These are phyloP conservation scores for Melanotaenia duboulayi DNA, from an alignment of 2,113 vertebrate species.

Conservation along the genomic window DNA sequence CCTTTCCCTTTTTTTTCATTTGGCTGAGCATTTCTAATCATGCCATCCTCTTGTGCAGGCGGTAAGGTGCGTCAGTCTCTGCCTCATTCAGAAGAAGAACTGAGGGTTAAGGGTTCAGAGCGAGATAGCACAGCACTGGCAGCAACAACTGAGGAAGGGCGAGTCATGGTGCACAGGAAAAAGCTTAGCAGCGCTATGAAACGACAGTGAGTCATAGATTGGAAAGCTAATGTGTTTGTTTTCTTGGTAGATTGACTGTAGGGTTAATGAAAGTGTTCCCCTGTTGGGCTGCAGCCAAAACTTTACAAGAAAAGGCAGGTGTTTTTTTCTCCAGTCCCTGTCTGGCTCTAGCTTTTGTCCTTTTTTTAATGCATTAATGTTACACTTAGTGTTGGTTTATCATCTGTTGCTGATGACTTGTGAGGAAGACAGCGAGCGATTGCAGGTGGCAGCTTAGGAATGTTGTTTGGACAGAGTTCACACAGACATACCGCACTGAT, in stretches of 20 bases:
- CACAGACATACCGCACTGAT: neutral
- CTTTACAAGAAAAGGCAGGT: conserved; percentile 40
- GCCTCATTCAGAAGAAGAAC: neutral
- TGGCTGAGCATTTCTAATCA: neutral
- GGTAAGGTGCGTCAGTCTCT: conserved; percentile 4
- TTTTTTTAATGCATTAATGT: neutral
- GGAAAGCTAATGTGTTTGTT: conserved; percentile 56
- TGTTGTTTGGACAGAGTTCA: conserved; percentile 28
- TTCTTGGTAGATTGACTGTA: conserved; percentile 48
- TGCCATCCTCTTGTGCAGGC: neutral
- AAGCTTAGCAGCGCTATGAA: conserved; percentile 28
- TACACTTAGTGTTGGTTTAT: conserved; percentile 45
- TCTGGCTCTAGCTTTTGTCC: conserved; percentile 30
- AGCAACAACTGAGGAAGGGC: conserved; percentile 51
- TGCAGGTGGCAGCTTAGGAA: conserved; percentile 13
- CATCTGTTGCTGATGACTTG: conserved; percentile 19
- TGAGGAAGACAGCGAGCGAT: neutral
- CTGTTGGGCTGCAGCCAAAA: conserved; percentile 47
- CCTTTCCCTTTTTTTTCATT: no score
- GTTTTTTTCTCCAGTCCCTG: neutral
- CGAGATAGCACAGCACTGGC: conserved; percentile 29
- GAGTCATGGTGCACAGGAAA: conserved; percentile 54
- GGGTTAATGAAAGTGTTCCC: conserved; percentile 56
- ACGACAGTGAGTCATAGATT: conserved; percentile 51
- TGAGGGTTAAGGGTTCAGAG: conserved; percentile 48